Evolutionary conservation across 2,888 invertebrate species (phyloP), one percentile per base, ranked within the genome.

Genomic region (Meta bourneti): DNA sequence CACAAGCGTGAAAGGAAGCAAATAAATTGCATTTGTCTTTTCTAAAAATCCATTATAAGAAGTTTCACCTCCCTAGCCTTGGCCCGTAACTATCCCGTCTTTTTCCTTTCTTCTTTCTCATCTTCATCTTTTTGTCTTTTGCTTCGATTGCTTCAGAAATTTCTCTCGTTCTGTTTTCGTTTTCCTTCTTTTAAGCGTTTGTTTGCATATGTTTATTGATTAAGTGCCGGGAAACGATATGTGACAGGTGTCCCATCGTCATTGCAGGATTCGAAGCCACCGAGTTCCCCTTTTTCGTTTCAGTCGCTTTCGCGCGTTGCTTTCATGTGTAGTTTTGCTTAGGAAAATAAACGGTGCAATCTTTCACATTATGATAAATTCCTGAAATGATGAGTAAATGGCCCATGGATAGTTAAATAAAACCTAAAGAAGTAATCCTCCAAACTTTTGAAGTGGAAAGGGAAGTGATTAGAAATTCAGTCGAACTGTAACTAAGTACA

Each of bases 161-260:
- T 86, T 69, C 34, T 16, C 6, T 54, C 20, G 54, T 16, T 54
- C 20, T 61, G 48, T 75, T 75, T n/a, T 34, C 78, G 16, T 70
- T 77, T 70, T 51, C 19, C 20, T 51, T 78, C 51, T 69, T 13
- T 80, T 88, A 74, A 81, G 88, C 72, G 54, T 88, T 80, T 88
- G 80, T 80, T 87, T 87, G 79, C 87, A 61, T 74, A 88, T 81
- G 88, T 88, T 88, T 88, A 88, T 88, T 88, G 88, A 88, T 88
- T 74, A 80, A 75, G 74, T 54, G n/a, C 19, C 20, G 34, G 4
- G 48, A 72, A 80, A 80, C 78, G 80, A 49, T 34, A n/a, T 74
- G 88, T 81, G 74, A 81, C 88, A 88, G 74, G 80, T 88, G 88
- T 61, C 51, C 13, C 61, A 2, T 5, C 16, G 19, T 19, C 19